phyloP scores from a whole-genome alignment of 2,888 invertebrate genomes.

The Siphlonurus alternatus region DNA sequence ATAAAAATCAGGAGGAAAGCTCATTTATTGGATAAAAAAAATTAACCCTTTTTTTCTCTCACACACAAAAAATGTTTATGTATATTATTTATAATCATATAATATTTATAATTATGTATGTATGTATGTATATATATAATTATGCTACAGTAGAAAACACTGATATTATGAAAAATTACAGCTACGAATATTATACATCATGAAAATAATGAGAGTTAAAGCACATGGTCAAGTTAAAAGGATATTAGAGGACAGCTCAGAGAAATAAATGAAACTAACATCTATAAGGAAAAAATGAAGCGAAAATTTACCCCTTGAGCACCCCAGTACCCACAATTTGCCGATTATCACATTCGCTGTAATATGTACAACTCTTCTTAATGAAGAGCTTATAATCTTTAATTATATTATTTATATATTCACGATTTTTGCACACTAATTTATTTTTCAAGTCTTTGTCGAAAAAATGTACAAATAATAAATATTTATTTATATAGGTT shows the following conservation, averaged over 20 bases:
- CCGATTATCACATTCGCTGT: background rate
- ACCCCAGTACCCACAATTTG: background rate
- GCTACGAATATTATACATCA: constrained; percentile 10
- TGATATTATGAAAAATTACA: constrained; percentile 10
- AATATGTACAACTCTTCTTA: background rate
- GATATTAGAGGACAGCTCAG: background rate
- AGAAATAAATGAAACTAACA: background rate
- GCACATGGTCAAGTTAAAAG: background rate
- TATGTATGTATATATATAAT: constrained; percentile 8
- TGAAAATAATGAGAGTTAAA: constrained; percentile 8
- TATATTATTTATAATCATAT: constrained; percentile 1
- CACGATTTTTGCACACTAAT: background rate
- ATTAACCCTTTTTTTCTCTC: background rate
- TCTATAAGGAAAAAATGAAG: background rate
- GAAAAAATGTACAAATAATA: constrained; percentile 1
- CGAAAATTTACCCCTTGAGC: background rate
- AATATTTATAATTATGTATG: background rate
- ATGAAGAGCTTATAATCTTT: background rate
- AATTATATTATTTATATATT: background rate
- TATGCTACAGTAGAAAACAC: constrained; percentile 11
- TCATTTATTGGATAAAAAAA: background rate
- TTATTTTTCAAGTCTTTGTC: background rate
- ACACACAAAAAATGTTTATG: background rate
- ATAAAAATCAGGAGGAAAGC: background rate
- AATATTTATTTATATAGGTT: background rate